Base-by-base conservation (phyloP, 2,888 invertebrate genomes). In the Metallyticus violacea region DNA sequence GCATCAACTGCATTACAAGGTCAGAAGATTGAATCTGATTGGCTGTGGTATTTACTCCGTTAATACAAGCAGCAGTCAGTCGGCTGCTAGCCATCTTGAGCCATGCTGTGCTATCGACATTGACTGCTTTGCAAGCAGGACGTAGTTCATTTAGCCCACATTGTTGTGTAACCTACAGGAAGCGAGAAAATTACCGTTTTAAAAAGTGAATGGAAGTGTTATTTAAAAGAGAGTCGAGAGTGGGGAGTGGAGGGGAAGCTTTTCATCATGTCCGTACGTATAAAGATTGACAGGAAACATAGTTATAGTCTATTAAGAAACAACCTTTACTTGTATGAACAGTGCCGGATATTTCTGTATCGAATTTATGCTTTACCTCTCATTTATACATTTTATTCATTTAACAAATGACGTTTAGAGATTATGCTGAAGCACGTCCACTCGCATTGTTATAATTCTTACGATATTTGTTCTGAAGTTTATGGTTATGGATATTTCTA, bases 21-120 rank as follows among this genome's bases (percentile, higher is more conserved):
- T 86, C 86, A 79, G 77, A 26, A 87, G 87, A 88, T 88, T 88
- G 87, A 82, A 27, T 80, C 79, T 88, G 88, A 88, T 88, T 88
- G 87, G 87, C 87, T 85, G 76, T 86, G 87, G 88, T 79, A 88
- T 88, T 87, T 81, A 79, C 86, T 86, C 62, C 6, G 85, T 77
- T 29, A 62, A 62, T 76, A 62, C 86, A 62, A 26, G 81, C 77
- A 62, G 62, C 28, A 81, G 27, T 28, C 26, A 79, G 81, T 26
- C 27, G 26, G n/a, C 9, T 79, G 27, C 26, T 79, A 9, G 79
- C 79, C 79, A 26, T 79, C 79, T 26, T 22, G 79, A 26, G 26
- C 79, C 26, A 15, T 62, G 40, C 40, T 62, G 40, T 62, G 40
- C 40, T 62, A 62, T 22, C 40, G 40, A 62, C 40, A 62, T 62